Evolutionary conservation across 2,113 vertebrate genomes (phyloP).

Genomic region (Sylvia atricapilla): DNA sequence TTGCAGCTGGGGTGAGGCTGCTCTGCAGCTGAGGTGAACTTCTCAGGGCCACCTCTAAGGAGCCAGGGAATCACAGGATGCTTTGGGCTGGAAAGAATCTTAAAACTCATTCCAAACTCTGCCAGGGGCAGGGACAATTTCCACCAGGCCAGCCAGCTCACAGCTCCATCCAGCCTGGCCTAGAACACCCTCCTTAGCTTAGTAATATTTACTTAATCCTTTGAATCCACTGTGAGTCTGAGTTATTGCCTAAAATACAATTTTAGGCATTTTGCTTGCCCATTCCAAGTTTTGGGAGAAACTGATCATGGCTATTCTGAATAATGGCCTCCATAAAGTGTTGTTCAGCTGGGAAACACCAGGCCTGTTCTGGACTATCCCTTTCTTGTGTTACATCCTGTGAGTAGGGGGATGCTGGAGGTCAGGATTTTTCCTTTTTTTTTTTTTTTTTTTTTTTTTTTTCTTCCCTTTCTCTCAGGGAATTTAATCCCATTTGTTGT

Average conservation of each 20-base stretch:
- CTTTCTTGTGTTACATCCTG: neutral
- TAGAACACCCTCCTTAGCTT: neutral
- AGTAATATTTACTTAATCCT: neutral
- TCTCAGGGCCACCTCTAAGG: neutral
- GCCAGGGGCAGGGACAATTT: neutral
- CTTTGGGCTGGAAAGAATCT: neutral
- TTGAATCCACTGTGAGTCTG: neutral
- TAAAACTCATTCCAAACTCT: neutral
- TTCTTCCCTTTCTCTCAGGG: neutral
- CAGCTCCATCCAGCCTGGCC: neutral
- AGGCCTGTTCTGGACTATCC: neutral
- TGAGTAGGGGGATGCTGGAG: neutral
- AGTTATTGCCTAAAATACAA: neutral
- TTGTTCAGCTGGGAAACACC: neutral
- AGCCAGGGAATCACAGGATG: neutral
- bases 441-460: neutral
- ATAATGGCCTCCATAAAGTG: neutral
- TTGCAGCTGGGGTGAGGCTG: neutral
- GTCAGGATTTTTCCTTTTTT: no score
- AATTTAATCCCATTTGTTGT: neutral
- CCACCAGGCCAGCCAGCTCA: neutral
- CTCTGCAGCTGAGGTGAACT: neutral
- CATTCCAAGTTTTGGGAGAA: neutral
- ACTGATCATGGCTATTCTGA: neutral
- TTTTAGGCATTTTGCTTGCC: neutral